phyloP scores from a whole-genome alignment of 2,797 vertebrate species.

The Girardinus metallicus region DNA sequence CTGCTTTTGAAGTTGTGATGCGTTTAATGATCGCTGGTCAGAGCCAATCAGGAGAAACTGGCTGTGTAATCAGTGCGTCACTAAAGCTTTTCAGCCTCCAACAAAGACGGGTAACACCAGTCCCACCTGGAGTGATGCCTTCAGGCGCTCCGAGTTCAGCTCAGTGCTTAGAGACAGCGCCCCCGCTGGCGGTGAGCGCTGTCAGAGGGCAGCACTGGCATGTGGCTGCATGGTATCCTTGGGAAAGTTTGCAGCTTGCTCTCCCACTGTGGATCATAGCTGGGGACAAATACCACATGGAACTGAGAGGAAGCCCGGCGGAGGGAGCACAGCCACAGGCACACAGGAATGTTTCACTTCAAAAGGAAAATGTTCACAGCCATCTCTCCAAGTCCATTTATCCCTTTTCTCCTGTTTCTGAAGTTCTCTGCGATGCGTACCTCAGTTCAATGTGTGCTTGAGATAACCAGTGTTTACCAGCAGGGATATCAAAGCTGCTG shows the following conservation, averaged over 20 bases:
- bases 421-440: constrained; percentile 44
- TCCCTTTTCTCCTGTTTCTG: constrained; percentile 50
- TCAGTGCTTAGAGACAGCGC: background rate
- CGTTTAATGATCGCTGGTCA: too few species aligned
- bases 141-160: background rate
- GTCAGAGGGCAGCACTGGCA: constrained; percentile 64
- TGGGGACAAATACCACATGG: constrained; percentile 86
- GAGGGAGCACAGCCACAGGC: constrained; percentile 73
- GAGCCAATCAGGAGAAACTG: background rate
- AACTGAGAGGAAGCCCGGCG: constrained; percentile 81
- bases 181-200: background rate
- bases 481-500: background rate
- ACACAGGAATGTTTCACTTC: constrained; percentile 84
- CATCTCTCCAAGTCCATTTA: constrained; percentile 64
- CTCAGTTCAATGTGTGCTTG: constrained; percentile 43
- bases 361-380: constrained; percentile 82
- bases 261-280: constrained; percentile 80
- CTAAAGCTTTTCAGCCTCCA: background rate
- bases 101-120: background rate
- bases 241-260: constrained; percentile 86
- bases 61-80: background rate
- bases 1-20: too few species aligned
- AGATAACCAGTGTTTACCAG: constrained; percentile 55
- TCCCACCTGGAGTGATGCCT: background rate
- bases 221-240: constrained; percentile 83